Evolutionary conservation across 2,888 invertebrate species (phyloP).

Genomic region (Lepidochrysops patricia): DNA sequence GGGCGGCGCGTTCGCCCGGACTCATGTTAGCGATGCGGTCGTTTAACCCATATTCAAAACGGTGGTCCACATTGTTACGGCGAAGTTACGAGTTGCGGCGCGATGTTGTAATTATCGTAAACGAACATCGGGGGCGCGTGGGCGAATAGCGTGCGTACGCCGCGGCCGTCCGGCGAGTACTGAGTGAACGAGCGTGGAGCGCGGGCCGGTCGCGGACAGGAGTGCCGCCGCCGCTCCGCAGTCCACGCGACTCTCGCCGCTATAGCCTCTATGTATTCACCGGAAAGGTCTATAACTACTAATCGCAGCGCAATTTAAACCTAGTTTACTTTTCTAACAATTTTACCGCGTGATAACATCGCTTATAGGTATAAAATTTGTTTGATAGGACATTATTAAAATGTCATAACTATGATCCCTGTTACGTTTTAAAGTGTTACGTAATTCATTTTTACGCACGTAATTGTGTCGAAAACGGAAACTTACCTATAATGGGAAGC

Average conservation of each 20-base stretch:
- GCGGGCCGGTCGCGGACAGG: slow-evolving; percentile 58
- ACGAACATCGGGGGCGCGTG: slow-evolving; percentile 65
- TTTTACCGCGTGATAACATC: slow-evolving; percentile 19
- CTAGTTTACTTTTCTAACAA: slow-evolving; percentile 60
- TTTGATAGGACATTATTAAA: no score
- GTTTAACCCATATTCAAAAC: slow-evolving; percentile 83
- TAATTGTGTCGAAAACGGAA: neutral
- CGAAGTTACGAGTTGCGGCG: slow-evolving; percentile 55
- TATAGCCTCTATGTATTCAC: slow-evolving; percentile 54
- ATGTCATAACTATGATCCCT: no score
- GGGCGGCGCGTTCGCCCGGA: slow-evolving; percentile 72
- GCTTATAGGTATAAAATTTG: neutral
- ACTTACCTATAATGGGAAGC: neutral
- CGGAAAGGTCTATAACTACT: slow-evolving; percentile 66
- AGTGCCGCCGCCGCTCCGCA: slow-evolving; percentile 39
- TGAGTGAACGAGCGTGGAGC: slow-evolving; percentile 67
- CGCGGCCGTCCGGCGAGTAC: slow-evolving; percentile 64
- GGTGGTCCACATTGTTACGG: slow-evolving; percentile 66
- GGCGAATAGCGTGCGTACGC: slow-evolving; percentile 52
- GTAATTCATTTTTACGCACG: neutral
- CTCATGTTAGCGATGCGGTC: slow-evolving; percentile 62
- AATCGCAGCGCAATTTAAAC: slow-evolving; percentile 65
- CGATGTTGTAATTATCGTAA: slow-evolving; percentile 71
- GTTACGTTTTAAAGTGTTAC: neutral
- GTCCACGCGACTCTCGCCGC: slow-evolving; percentile 48